Evolutionary conservation across 2,113 vertebrate genomes (phyloP).

Genomic region (Ochotona curzoniae): DNA sequence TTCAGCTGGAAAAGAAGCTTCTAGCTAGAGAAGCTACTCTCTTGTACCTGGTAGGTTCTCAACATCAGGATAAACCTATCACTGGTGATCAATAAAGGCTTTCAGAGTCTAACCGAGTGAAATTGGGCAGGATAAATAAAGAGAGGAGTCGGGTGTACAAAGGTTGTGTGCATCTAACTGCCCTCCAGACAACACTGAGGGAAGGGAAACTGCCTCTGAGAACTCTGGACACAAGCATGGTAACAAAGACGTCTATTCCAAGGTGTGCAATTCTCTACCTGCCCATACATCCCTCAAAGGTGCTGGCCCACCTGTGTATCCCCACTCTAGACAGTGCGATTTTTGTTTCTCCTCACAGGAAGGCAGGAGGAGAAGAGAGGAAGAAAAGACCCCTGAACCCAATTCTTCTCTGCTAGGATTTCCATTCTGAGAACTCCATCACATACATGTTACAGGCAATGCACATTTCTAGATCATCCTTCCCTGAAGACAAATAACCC

Average conservation of each 20-base stretch:
- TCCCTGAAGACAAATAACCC: not conserved
- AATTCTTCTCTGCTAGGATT: constrained; percentile 6
- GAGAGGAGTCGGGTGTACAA: not conserved
- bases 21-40: constrained; percentile 14
- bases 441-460: not conserved
- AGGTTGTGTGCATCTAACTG: not conserved
- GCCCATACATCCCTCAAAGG: constrained; percentile 7
- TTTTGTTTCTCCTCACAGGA: not conserved
- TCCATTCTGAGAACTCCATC: constrained; percentile 10
- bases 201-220: constrained; percentile 51
- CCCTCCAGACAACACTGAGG: constrained; percentile 32
- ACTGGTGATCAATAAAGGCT: constrained; percentile 49
- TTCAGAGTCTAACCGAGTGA: constrained; percentile 59
- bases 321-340: not conserved
- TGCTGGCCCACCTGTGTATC: constrained; percentile 23
- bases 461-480: constrained; percentile 40
- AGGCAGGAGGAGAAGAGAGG: constrained; percentile 28
- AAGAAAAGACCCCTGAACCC: not conserved
- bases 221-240: constrained; percentile 40
- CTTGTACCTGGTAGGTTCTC: not conserved
- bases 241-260: constrained; percentile 46
- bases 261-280: not conserved
- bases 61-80: constrained; percentile 33
- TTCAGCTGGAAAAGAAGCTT: constrained; percentile 47
- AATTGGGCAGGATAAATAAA: constrained; percentile 61